Percentiles rank a stretch among this genome's conserved stretches.
phyloP scores from a whole-genome alignment of 2,888 invertebrate species.

The Tinea semifulvella region DNA sequence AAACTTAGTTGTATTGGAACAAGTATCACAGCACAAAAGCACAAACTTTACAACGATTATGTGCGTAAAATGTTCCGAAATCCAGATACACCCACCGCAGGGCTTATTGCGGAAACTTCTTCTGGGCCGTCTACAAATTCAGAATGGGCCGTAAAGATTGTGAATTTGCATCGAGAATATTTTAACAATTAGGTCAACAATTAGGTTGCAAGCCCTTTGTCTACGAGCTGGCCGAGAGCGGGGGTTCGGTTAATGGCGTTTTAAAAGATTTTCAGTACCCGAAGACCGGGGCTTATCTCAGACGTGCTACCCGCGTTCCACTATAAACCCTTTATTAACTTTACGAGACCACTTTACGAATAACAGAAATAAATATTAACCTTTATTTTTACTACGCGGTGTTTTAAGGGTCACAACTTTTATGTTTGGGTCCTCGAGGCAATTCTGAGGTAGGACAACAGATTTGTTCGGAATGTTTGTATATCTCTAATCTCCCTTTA shows the following conservation, averaged over 20 bases:
- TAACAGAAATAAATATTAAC: constrained; percentile 62
- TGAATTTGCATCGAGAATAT: constrained; percentile 64
- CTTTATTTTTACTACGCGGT: constrained; percentile 43
- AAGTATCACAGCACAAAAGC: constrained; percentile 1
- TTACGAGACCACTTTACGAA: constrained; percentile 57
- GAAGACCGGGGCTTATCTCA: constrained; percentile 55
- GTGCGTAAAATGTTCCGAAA: constrained; percentile 27
- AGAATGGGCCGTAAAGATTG: constrained; percentile 60
- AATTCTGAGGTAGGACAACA: neutral
- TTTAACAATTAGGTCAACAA: constrained; percentile 65
- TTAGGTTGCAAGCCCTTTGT: constrained; percentile 57
- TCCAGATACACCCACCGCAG: constrained; percentile 32
- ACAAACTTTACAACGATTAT: constrained; percentile 18
- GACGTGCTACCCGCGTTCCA: constrained; percentile 51
- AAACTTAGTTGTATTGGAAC: neutral
- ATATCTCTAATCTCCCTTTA: no score
- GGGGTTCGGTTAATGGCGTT: constrained; percentile 62
- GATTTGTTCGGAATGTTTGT: neutral
- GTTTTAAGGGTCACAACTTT: constrained; percentile 43
- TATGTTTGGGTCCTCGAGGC: constrained; percentile 17
- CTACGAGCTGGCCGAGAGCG: constrained; percentile 33
- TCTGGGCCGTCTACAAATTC: constrained; percentile 56
- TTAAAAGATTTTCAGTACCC: constrained; percentile 58
- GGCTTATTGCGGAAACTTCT: constrained; percentile 57
- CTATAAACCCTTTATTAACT: constrained; percentile 63